Evolutionary conservation across 2,888 invertebrate species (phyloP).

Genomic region (Malthinus seriepunctatus): DNA sequence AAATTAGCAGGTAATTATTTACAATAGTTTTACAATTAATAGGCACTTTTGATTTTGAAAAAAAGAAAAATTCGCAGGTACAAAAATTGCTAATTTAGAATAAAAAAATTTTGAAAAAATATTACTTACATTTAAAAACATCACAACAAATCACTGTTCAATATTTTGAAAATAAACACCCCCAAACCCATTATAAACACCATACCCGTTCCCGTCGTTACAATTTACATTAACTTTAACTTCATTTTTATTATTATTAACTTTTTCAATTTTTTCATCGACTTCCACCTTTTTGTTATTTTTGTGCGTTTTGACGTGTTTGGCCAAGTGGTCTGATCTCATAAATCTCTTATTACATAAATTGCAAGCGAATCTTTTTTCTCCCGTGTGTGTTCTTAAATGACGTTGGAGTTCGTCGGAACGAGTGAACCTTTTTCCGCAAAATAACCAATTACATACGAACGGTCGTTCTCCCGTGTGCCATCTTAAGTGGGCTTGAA

Average conservation of each 20-base stretch:
- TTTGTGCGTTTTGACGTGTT: conserved; percentile 88
- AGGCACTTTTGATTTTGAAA: no score
- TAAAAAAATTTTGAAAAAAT: neutral
- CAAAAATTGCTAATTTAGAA: neutral
- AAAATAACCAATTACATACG: conserved; percentile 85
- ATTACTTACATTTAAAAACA: neutral
- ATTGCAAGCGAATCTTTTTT: conserved; percentile 84
- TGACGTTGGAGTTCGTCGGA: conserved; percentile 92
- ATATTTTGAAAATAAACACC: conserved; percentile 37
- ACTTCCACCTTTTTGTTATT: conserved; percentile 59
- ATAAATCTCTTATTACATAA: conserved; percentile 90
- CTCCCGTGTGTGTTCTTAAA: conserved; percentile 85
- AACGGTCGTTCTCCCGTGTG: conserved; percentile 93
- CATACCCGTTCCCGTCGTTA: neutral
- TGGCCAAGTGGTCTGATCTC: conserved; percentile 91
- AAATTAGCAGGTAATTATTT: neutral
- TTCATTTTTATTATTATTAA: conserved; percentile 15
- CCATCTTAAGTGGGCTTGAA: conserved; percentile 69
- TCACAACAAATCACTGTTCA: conserved; percentile 32
- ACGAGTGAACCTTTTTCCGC: conserved; percentile 88
- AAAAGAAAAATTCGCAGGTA: neutral
- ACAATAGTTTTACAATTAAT: no score
- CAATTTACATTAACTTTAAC: conserved; percentile 14
- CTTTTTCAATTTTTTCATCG: conserved; percentile 53
- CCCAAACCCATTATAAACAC: conserved; percentile 28